These are phyloP conservation scores for Anabacerthia variegaticeps DNA, from an alignment of 2,797 vertebrate species.

Conservation along the genomic window DNA sequence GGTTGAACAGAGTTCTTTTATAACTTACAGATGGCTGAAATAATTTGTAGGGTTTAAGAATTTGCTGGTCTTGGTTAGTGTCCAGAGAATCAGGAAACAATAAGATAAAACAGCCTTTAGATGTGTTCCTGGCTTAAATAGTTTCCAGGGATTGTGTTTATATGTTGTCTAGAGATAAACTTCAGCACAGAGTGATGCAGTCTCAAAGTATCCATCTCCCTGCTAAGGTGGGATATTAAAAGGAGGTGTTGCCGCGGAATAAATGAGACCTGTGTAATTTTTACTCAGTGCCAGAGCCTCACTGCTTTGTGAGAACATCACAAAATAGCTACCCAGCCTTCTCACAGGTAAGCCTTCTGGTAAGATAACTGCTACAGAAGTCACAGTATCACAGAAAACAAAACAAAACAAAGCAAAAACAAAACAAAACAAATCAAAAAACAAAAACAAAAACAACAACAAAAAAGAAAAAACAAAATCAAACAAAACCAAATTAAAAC, in stretches of 20 bases:
- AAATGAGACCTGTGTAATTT: not conserved
- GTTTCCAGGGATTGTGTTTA: not conserved
- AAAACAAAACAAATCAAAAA: not conserved
- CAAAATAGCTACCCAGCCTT: not conserved
- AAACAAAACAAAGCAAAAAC: not conserved
- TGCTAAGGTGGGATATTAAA: not conserved
- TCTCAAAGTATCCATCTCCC: not conserved
- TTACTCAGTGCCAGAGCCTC: not conserved
- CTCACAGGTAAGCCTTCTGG: not conserved
- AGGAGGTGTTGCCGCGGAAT: not conserved
- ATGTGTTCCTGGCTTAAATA: constrained; percentile 26
- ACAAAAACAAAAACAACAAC: too few species aligned
- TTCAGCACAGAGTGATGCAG: not conserved
- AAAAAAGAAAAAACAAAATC: not conserved
- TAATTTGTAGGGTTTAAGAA: constrained; percentile 41
- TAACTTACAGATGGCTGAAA: constrained; percentile 50
- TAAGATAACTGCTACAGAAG: not conserved
- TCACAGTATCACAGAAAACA: not conserved
- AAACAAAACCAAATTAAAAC: not conserved
- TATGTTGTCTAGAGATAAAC: not conserved
- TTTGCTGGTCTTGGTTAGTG: constrained; percentile 42
- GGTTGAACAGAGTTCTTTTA: constrained; percentile 22
- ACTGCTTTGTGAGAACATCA: not conserved
- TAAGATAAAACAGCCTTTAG: constrained; percentile 43
- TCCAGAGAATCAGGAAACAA: constrained; percentile 56